These are phyloP conservation scores for Podiceps cristatus DNA, from an alignment of 2,113 vertebrate genomes.

Conservation along the genomic window DNA sequence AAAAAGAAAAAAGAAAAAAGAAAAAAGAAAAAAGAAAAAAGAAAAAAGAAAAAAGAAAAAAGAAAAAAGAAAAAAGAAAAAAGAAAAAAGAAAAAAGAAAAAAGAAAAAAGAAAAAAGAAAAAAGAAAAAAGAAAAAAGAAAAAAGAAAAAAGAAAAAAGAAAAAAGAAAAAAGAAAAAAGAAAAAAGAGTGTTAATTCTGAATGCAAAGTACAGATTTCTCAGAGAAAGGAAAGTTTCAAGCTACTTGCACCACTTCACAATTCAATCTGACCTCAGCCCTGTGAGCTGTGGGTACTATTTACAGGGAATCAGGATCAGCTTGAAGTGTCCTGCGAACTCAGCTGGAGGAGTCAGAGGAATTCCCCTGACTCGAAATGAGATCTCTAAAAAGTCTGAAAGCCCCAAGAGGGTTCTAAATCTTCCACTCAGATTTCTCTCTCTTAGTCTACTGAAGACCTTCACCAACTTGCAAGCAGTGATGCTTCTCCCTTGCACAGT, in stretches of 20 bases:
- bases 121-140: neutral
- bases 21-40: neutral
- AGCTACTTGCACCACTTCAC: neutral
- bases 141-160: neutral
- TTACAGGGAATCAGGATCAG: neutral
- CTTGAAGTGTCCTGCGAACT: neutral
- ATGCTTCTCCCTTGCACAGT: neutral
- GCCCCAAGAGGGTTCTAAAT: neutral
- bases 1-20: fast-evolving
- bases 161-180: neutral
- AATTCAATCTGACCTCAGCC: neutral
- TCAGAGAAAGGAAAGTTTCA: neutral
- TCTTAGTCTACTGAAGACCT: neutral
- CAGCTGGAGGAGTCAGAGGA: neutral
- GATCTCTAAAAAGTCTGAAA: neutral
- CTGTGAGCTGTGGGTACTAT: neutral
- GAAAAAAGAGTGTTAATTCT: neutral
- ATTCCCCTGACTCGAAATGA: neutral
- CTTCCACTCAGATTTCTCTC: neutral
- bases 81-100: neutral
- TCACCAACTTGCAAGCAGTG: neutral
- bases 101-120: fast-evolving
- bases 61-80: fast-evolving
- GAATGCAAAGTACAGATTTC: neutral
- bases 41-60: neutral